phyloP scores from a whole-genome alignment of 2,888 invertebrate genomes.

The Melitaea athalia region DNA sequence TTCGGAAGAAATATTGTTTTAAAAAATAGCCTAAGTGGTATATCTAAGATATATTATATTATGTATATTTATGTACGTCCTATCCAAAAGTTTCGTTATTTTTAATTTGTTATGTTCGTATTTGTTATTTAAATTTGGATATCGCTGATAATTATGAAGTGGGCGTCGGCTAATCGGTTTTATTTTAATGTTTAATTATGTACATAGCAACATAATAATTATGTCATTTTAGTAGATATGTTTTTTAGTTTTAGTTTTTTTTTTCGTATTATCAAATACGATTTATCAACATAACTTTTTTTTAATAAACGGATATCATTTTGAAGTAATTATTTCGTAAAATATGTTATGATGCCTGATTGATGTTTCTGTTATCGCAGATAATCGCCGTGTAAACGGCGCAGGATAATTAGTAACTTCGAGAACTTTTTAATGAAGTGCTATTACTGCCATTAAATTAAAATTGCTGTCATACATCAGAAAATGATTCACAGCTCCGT shows the following conservation, averaged over 20 bases:
- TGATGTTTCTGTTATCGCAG: constrained; percentile 4
- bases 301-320: too few species aligned
- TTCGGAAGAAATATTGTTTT: too few species aligned
- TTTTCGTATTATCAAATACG: neutral
- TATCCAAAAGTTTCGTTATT: neutral
- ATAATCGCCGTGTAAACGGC: constrained; percentile 8
- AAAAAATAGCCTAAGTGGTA: too few species aligned
- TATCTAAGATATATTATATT: too few species aligned
- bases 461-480: constrained; percentile 16
- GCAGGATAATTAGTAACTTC: constrained; percentile 20
- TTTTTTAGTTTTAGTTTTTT: too few species aligned
- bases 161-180: neutral
- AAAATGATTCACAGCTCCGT: constrained; percentile 22
- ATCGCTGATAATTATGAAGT: neutral
- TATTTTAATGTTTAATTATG: neutral
- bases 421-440: constrained; percentile 25
- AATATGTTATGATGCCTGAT: neutral
- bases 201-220: neutral
- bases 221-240: neutral
- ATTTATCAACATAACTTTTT: neutral
- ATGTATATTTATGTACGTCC: too few species aligned
- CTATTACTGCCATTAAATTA: constrained; percentile 23
- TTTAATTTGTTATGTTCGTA: neutral
- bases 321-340: neutral
- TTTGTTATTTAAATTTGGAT: neutral